Percentiles rank a stretch among this genome's conserved stretches.
These are phyloP conservation scores for Polietes domitor DNA, from an alignment of 2,888 invertebrate species.

Conservation along the genomic window DNA sequence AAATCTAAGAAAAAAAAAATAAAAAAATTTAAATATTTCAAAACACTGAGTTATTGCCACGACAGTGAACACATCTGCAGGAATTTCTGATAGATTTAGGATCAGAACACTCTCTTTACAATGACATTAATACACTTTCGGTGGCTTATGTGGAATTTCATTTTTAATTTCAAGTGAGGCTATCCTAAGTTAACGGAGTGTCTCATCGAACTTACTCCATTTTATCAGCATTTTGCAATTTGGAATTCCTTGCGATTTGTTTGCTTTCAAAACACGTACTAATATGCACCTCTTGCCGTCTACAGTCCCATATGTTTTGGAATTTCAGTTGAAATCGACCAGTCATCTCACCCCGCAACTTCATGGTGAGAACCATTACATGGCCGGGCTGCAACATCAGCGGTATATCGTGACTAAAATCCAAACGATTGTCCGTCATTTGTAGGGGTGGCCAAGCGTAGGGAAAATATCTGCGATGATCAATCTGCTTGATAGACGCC, in stretches of 20 bases:
- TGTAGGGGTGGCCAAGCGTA: constrained; percentile 56
- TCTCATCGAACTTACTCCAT: constrained; percentile 54
- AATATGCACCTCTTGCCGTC: constrained; percentile 54
- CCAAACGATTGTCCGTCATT: constrained; percentile 13
- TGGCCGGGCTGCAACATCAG: constrained; percentile 36
- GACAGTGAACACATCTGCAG: too few relatives aligned
- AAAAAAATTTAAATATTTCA: too few relatives aligned
- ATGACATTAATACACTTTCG: too few relatives aligned
- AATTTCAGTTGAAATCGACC: constrained; percentile 54
- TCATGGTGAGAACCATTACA: constrained; percentile 48
- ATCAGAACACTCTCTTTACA: too few relatives aligned
- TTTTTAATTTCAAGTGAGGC: too few relatives aligned
- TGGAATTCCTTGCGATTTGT: constrained; percentile 43
- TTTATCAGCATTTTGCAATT: constrained; percentile 42
- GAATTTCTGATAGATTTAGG: too few relatives aligned
- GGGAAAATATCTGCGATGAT: constrained; percentile 61
- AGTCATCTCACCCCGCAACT: constrained; percentile 43
- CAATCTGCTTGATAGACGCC: constrained; percentile 40
- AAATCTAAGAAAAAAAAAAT: constrained; percentile 42
- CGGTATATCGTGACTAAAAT: constrained; percentile 60
- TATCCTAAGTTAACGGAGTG: too few relatives aligned
- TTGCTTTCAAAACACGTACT: constrained; percentile 53
- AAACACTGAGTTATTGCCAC: too few relatives aligned
- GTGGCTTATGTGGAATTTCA: too few relatives aligned
- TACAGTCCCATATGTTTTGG: constrained; percentile 50